These are phyloP conservation scores for Menura novaehollandiae DNA, from an alignment of 2,113 vertebrate genomes.

Conservation along the genomic window DNA sequence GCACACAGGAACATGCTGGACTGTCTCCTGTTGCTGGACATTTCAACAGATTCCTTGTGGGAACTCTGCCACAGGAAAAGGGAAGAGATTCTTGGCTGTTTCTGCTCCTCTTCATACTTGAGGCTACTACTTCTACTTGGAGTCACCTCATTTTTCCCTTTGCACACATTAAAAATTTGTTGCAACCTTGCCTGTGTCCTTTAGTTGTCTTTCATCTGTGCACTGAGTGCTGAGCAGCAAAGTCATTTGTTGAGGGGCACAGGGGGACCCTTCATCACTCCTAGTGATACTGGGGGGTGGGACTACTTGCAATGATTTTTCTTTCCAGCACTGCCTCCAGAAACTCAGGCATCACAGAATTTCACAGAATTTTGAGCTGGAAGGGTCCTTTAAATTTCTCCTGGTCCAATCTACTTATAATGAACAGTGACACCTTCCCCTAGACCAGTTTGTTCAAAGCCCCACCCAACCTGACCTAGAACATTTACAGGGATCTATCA, in stretches of 20 bases:
- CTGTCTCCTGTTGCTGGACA: neutral
- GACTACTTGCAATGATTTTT: neutral
- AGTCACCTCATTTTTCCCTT: neutral
- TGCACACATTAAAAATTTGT: neutral
- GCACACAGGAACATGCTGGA: accelerated
- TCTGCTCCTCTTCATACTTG: neutral
- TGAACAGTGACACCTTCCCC: neutral
- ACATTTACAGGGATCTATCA: neutral
- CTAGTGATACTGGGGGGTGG: neutral
- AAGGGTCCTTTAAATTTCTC: neutral
- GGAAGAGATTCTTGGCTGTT: neutral
- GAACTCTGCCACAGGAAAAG: neutral
- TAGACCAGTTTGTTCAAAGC: neutral
- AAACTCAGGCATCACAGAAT: neutral
- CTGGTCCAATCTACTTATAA: neutral
- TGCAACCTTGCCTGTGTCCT: neutral
- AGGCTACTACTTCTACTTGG: too few species aligned
- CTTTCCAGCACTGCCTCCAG: neutral
- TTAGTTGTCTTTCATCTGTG: neutral
- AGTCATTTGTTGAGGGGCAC: neutral
- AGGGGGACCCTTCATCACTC: neutral
- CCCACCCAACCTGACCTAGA: neutral
- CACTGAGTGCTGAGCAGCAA: neutral
- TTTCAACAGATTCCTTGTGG: neutral
- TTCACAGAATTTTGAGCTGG: neutral